Base-by-base conservation (phyloP, 2,888 invertebrate species). In the Cybosia mesomella region DNA sequence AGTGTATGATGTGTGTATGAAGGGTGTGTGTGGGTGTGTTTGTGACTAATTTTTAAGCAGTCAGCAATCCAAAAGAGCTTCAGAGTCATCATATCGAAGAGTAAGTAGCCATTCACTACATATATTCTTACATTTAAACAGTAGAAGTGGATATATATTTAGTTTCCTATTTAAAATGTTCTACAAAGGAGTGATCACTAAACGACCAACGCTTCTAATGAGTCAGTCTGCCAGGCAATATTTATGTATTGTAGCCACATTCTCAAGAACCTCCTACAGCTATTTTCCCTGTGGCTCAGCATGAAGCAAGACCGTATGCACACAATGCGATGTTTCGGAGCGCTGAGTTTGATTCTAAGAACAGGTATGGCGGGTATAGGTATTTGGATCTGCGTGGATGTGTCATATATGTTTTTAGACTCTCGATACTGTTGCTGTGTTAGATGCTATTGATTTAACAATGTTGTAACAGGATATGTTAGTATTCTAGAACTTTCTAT, bases 261-360 rank as follows among this genome's bases (percentile, higher is more conserved):
- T 60, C 60, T 54, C 32, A 36, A 64, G 24, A 63, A 58, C 32
- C 39, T 24, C 36, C 49, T 18, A 36, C 59, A 36, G 64, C 67
- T 59, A 43, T 59, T 59, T 64, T 53, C 22, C 32, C 36, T 18
- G 36, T 49, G 58, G 39, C 68, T 11, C 68, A 68, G 68, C 68
- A 34, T 64, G 64, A 55, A 49, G 64, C 57, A 49, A 55, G 64
- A 21, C 28, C 21, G 36, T 49, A 57, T 54, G 34, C 34, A 49
- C 21, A 66, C 65, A 66, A 66, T 66, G 67, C 54, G 22, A 58
- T 59, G 58, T 64, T 66, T 57, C 24, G 43, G 34, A 60, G 22
- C 43, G 59, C 58, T 59, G 64, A 57, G 59, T 68, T 59, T n/a
- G 43, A 32, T 68, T 68, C 68, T 36, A 13, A 54, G 68, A 68